Evolutionary conservation across 2,113 vertebrate species (phyloP), one percentile per base, ranked within the genome.

Genomic region (Prolemur simus): DNA sequence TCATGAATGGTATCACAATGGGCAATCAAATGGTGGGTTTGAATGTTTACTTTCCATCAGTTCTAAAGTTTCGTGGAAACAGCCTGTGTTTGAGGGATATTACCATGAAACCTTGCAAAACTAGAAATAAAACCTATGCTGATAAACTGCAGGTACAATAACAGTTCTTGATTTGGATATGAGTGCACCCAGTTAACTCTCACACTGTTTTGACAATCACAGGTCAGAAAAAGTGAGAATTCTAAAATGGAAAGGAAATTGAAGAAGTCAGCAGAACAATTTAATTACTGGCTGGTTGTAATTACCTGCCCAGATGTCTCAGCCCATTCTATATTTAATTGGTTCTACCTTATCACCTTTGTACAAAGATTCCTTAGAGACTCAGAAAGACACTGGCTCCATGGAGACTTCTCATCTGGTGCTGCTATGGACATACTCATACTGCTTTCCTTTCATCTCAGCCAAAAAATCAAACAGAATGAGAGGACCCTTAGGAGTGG

Each of bases 171-270:
- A 47, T 68, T 86, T 89, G 86, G 47, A 45, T 37, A 21, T 60
- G 56, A 20, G 21, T 9, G 20, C 8, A 39, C 84, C 25, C 4
- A 15, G 52, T 42, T 77, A 58, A 80, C n/a, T 66, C 45, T 96
- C 49, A 60, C 56, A 37, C 47, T 74, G 60, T 71, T 76, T 86
- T 37, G 66, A 89, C 39, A 68, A 25, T 66, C 8, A 20, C 47
- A 84, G 82, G 42, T 77, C n/a, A 93, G 37, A 25, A 89, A 39
- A 89, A 56, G 39, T 60, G 66, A 90, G n/a, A 87, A 87, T 83
- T 13, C 60, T 78, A 77, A 96, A 95, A 91, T 4, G 8, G 76
- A 71, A 87, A 83, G 76, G 56, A 93, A 90, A 90, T 5, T 69
- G n/a, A 93, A 76, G 68, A 64, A 73, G 66, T 73, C 25, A 37